Evolutionary conservation across 2,113 vertebrate genomes (phyloP), one percentile per base, ranked within the genome.

Genomic region (Oxygymnocypris stewartii): DNA sequence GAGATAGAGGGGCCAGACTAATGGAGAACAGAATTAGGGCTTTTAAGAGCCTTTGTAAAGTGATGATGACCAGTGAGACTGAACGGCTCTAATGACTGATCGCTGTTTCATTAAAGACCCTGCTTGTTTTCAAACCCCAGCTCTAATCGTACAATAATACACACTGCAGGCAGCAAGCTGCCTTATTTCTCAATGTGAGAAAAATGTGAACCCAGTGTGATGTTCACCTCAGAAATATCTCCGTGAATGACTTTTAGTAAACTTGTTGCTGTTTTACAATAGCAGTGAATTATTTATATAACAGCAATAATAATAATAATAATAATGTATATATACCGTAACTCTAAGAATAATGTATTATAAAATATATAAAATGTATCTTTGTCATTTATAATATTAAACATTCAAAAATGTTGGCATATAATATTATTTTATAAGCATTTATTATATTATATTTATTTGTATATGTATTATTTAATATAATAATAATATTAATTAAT

Each of bases 121-220:
- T 89, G 47, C 13, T 79, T n/a, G 73, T 79, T 87, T 87, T 87
- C 47, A 82, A 81, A 78, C 44, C 59, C 84, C 54, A 37, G 76
- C 89, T 91, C 86, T 93, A 93, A 95, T 94, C 91, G 82, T 90
- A 90, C 37, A 94, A 92, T 88, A 94, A 93, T 90, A 92, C 89
- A 85, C 86, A 49, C 61, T 84, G 91, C 90, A 92, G 91, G 93
- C 90, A 87, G 31, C 8, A 67, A 88, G 88, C 79, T 85, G 89
- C 83, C 85, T 88, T 91, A 87, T 82, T 89, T 92, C 80, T 90
- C 83, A 81, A 86, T 85, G 51, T 83, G 90, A 90, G 86, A 88
- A 90, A 87, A 90, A 88, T 37, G n/a, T 54, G 28, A 74, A 88
- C 80, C 47, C 31, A 83, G 78, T 40, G 88, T 85, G 87, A 90